Conservation (phyloP, 2,888 invertebrate species). For the Acholoe squamosa region DNA sequence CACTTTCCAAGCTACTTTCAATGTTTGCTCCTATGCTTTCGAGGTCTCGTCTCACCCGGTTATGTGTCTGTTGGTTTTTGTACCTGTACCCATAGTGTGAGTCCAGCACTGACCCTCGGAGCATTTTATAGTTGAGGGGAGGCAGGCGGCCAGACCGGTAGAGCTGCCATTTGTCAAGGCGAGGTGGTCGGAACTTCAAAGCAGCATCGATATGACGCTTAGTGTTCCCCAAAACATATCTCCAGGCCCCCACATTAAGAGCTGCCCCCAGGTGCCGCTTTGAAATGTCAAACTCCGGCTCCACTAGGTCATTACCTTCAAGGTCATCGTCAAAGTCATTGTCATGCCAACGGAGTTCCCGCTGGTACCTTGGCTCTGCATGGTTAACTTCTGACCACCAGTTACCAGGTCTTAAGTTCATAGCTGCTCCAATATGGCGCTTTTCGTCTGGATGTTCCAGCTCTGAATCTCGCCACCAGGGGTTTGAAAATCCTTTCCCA, state of each 20-base stretch:
- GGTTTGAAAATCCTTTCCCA: not conserved
- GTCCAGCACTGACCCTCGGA: not conserved
- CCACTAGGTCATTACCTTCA: not conserved
- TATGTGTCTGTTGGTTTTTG: not conserved
- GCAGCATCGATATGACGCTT: conserved; percentile 14
- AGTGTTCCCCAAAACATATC: not conserved
- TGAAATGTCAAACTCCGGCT: not conserved
- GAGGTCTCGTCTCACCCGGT: not conserved
- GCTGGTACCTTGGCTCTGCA: not conserved
- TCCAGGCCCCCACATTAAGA: not conserved
- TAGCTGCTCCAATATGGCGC: not conserved
- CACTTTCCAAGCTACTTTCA: not conserved
- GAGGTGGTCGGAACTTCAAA: conserved; percentile 17
- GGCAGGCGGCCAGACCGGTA: not conserved
- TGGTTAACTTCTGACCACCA: not conserved
- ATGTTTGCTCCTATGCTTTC: not conserved
- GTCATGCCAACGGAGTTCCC: not conserved
- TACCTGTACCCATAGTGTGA: not conserved
- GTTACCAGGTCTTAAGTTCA: not conserved
- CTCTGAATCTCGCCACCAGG: not conserved
- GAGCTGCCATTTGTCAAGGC: conserved; percentile 24
- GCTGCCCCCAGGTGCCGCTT: conserved; percentile 6
- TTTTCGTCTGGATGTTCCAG: not conserved
- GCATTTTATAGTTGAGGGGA: not conserved
- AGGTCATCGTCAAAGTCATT: not conserved